These are phyloP conservation scores for Brienomyrus brachyistius DNA, from an alignment of 2,113 vertebrate genomes.

Conservation along the genomic window DNA sequence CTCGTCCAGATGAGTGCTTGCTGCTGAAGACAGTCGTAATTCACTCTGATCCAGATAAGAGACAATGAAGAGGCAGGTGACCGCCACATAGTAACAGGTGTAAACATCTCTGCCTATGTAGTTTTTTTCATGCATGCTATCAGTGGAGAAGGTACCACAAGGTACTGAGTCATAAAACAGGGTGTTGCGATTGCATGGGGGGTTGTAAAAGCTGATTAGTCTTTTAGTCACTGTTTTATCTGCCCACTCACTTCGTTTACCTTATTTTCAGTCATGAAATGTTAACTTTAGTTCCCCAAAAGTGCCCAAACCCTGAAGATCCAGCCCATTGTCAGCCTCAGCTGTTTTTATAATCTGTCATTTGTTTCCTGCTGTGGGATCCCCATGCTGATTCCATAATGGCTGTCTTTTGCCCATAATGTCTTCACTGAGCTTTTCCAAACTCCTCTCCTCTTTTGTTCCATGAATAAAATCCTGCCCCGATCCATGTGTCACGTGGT, in stretches of 20 bases:
- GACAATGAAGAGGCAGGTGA: neutral
- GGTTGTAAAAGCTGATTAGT: slow-evolving; percentile 1
- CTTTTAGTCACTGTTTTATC: neutral
- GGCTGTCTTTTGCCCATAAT: neutral
- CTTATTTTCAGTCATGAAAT: neutral
- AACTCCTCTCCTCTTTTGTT: neutral
- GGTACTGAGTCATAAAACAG: slow-evolving; percentile 13
- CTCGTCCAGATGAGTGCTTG: neutral
- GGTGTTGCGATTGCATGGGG: neutral
- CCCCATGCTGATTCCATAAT: neutral
- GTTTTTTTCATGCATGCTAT: neutral
- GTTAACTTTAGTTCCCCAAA: neutral
- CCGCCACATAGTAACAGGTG: neutral
- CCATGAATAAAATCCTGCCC: neutral
- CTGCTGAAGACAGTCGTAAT: neutral
- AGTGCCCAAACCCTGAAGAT: neutral
- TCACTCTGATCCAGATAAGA: neutral
- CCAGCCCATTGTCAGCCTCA: neutral
- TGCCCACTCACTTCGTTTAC: neutral
- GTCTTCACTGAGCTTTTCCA: neutral
- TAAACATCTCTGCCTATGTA: neutral
- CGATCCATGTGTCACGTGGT: neutral
- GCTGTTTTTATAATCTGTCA: neutral
- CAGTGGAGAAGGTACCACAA: neutral
- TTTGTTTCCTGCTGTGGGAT: neutral